Evolutionary conservation across 2,113 vertebrate genomes (phyloP), one percentile per base, ranked within the genome.

Genomic region (Eleginops maclovinus): DNA sequence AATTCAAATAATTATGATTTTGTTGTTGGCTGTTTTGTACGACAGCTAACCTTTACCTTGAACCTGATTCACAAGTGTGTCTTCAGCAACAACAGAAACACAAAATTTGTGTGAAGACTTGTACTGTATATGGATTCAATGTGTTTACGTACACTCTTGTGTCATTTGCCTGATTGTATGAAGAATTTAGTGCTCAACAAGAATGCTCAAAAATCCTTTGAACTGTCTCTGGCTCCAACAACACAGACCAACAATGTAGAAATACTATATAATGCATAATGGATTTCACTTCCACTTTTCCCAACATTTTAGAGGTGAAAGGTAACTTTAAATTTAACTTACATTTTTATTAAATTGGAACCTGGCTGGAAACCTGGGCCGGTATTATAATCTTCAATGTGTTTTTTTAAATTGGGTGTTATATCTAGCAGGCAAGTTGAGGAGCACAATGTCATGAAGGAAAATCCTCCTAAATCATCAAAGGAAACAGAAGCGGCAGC

Each of bases 401-500:
- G 44, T 54, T 12, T 28, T n/a, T 6, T 31, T 75, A 56, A 28
- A 40, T 40, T 9, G 50, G 10, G 13, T 47, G 17, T 47, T 58
- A 67, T 62, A 71, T 66, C n/a, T n/a, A 17, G 12, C 19, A 19
- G 64, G 47, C 22, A 62, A 36, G 14, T 31, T 28, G n/a, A 49
- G 54, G 2, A 47, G 61, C 49, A 50, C n/a, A 70, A 75, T 59
- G 51, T 59, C 40, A 43, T 22, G 3, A n/a, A 49, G 22, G 44
- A 61, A 71, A 75, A 70, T 60, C 44, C 16, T 43, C 36, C 59
- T 15, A 26, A 59, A 60, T 74, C 40, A 62, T 62, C 15, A 46
- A 56, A 58, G 43, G 19, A 72, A 62, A 14, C 22, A 49, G 56
- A 14, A n/a, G n/a, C 28, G 55, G 12, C n/a, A 63, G 62, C 44